phyloP scores from a whole-genome alignment of 1,140 invertebrate genomes.

The Magallana gigas region DNA sequence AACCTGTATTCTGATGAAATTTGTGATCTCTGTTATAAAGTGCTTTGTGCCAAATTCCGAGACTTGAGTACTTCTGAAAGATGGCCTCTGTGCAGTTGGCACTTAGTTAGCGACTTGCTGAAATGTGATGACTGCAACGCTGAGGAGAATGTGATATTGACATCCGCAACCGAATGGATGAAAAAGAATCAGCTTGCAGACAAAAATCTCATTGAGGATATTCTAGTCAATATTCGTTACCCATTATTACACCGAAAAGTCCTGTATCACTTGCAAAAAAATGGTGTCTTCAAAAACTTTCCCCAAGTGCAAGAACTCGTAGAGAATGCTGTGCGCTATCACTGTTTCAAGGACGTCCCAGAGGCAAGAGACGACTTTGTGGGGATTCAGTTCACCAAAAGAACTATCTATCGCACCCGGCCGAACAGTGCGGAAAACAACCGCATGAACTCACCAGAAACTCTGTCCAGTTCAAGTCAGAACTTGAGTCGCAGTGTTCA shows the following conservation, averaged over 20 bases:
- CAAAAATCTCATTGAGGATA: constrained; percentile 74
- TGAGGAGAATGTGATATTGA: constrained; percentile 74
- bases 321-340: constrained; percentile 71
- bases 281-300: constrained; percentile 76
- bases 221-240: constrained; percentile 74
- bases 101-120: constrained; percentile 71
- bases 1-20: constrained; percentile 65
- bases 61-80: constrained; percentile 66
- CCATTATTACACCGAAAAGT: constrained; percentile 72
- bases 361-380: constrained; percentile 73
- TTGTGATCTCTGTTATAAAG: constrained; percentile 66
- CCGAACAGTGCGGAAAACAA: constrained; percentile 26
- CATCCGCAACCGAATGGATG: constrained; percentile 76
- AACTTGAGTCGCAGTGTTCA: not conserved
- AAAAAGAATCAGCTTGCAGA: constrained; percentile 74
- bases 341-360: constrained; percentile 75
- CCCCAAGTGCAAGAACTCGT: constrained; percentile 73
- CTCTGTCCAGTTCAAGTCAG: not conserved
- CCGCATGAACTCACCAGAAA: not conserved
- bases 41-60: constrained; percentile 70
- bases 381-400: constrained; percentile 67
- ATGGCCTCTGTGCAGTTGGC: constrained; percentile 69
- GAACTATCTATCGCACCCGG: constrained; percentile 18
- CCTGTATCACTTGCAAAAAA: constrained; percentile 75
- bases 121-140: constrained; percentile 69